These are phyloP conservation scores for Apocheima hispidaria DNA, from an alignment of 2,888 invertebrate species.

Conservation along the genomic window DNA sequence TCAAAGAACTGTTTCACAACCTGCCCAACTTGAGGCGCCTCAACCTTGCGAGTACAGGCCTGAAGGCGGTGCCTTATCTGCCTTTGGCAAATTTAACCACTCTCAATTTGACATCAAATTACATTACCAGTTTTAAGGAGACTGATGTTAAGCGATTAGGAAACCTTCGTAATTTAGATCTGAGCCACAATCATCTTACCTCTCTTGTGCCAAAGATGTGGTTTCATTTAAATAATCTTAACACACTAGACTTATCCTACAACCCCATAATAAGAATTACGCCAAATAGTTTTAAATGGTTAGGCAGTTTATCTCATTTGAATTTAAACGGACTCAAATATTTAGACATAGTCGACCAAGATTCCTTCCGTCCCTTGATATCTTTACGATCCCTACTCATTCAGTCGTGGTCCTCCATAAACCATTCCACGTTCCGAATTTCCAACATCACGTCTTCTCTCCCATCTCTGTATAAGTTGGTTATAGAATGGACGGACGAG, in stretches of 20 bases:
- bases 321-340: slow-evolving; percentile 91
- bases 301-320: slow-evolving; percentile 90
- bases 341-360: slow-evolving; percentile 91
- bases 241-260: slow-evolving; percentile 91
- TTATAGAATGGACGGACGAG: slow-evolving; percentile 91
- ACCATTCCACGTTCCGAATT: slow-evolving; percentile 88
- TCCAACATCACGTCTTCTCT: slow-evolving; percentile 90
- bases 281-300: slow-evolving; percentile 89
- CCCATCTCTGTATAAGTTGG: slow-evolving; percentile 90
- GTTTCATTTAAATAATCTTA: slow-evolving; percentile 89
- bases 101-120: slow-evolving; percentile 93
- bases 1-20: slow-evolving; percentile 95
- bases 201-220: slow-evolving; percentile 92
- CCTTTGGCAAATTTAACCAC: slow-evolving; percentile 92
- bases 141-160: slow-evolving; percentile 90
- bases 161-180: slow-evolving; percentile 90
- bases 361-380: slow-evolving; percentile 90
- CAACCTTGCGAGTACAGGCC: slow-evolving; percentile 91
- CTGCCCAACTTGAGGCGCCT: slow-evolving; percentile 92
- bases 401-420: slow-evolving; percentile 91
- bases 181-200: slow-evolving; percentile 91
- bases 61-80: slow-evolving; percentile 91
- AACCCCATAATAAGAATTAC: slow-evolving; percentile 93
- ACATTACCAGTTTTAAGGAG: slow-evolving; percentile 89
- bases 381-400: slow-evolving; percentile 90